Conservation (phyloP, 1,140 invertebrate genomes). For the Arion vulgaris region DNA sequence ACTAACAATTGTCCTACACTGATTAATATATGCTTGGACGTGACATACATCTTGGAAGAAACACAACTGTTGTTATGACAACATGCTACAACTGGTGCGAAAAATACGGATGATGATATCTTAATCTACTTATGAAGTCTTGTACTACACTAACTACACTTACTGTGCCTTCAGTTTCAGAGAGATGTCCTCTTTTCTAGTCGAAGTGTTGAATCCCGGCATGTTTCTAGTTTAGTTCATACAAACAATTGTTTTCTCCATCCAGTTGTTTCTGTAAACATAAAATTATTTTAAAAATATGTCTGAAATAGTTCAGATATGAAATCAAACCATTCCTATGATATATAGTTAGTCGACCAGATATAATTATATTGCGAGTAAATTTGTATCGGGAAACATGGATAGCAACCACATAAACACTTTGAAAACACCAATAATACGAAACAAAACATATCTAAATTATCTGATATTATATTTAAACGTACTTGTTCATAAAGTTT, state of each 20-base stretch:
- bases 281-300: background rate
- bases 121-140: too few species aligned
- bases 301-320: too few species aligned
- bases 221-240: background rate
- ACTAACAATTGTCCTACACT: too few species aligned
- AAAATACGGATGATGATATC: too few species aligned
- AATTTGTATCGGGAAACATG: too few species aligned
- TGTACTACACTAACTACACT: slow-evolving; percentile 19
- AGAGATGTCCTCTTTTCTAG: slow-evolving; percentile 26
- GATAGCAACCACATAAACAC: background rate
- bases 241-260: background rate
- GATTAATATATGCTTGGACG: too few species aligned
- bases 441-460: background rate
- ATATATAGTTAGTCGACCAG: too few species aligned
- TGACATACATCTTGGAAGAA: too few species aligned
- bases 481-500: background rate
- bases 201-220: slow-evolving; percentile 29
- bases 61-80: too few species aligned
- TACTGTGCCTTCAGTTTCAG: slow-evolving; percentile 22
- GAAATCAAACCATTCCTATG: too few species aligned
- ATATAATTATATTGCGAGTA: too few species aligned
- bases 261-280: background rate
- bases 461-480: background rate
- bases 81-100: too few species aligned
- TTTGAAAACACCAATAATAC: background rate